Conservation (phyloP, 30 jellyfish, hydroid and myxozoan species). For the Cassiopea andromeda region DNA sequence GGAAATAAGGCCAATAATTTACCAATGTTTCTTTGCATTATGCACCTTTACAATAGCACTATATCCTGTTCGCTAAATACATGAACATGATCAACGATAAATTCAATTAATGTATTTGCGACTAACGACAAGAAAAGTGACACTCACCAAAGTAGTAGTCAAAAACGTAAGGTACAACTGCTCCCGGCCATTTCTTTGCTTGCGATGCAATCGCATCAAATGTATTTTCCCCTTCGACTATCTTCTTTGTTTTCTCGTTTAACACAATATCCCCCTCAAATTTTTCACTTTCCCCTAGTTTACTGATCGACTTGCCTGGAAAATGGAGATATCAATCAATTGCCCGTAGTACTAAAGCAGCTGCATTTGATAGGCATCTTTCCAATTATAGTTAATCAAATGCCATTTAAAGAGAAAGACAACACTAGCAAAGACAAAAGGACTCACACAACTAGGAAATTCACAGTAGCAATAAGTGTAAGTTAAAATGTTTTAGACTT, state of each 20-base stretch:
- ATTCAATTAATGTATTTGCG: background rate
- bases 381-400: too few species aligned
- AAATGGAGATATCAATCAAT: background rate
- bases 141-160: slow-evolving; percentile 46
- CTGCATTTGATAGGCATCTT: background rate
- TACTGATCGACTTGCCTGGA: slow-evolving; percentile 10
- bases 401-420: background rate
- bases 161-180: slow-evolving; percentile 33
- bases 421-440: background rate
- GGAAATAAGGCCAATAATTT: background rate
- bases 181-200: slow-evolving; percentile 55
- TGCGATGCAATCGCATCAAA: slow-evolving; percentile 20
- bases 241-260: slow-evolving; percentile 20
- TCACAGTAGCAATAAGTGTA: background rate
- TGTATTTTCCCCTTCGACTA: slow-evolving; percentile 50
- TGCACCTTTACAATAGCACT: background rate
- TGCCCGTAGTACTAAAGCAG: background rate
- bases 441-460: background rate
- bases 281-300: background rate
- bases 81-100: background rate
- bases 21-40: background rate
- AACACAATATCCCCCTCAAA: slow-evolving; percentile 52
- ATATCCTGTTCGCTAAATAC: background rate
- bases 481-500: background rate
- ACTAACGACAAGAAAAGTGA: background rate